Percentiles rank a stretch among this genome's conserved stretches.
Conservation (phyloP, 2,113 vertebrate species). For the Rana temporaria region DNA sequence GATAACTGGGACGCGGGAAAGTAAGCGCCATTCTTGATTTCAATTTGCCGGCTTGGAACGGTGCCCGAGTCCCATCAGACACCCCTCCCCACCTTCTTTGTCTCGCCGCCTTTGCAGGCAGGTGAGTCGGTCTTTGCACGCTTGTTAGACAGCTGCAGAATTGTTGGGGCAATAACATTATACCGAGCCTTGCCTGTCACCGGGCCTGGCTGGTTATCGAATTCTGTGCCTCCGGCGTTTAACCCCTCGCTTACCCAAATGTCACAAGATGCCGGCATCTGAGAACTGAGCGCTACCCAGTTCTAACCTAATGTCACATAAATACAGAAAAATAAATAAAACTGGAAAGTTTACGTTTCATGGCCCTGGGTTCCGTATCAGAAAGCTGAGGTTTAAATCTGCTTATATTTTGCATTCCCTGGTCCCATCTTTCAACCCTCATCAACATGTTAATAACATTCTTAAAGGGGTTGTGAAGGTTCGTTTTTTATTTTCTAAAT, state of each 20-base stretch:
- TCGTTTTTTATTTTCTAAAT: too few relatives aligned
- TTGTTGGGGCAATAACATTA: constrained; percentile 1
- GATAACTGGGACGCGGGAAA: neutral
- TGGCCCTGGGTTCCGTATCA: neutral
- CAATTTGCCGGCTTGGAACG: constrained; percentile 12
- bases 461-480: too few relatives aligned
- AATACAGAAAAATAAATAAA: too few relatives aligned
- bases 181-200: constrained; percentile 32
- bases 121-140: constrained; percentile 12
- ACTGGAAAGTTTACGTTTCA: neutral
- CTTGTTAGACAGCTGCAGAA: constrained; percentile 44
- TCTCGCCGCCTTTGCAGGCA: constrained; percentile 7
- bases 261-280: neutral
- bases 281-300: neutral
- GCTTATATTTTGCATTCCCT: too few relatives aligned
- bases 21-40: neutral
- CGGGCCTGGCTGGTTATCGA: constrained; percentile 1
- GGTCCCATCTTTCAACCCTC: too few relatives aligned
- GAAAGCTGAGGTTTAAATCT: too few relatives aligned
- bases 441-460: too few relatives aligned
- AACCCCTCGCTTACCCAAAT: neutral
- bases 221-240: constrained; percentile 24
- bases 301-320: neutral
- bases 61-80: constrained; percentile 2
- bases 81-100: neutral